Evolutionary conservation across 2,888 invertebrate species (phyloP).

Genomic region (Athrips mouffetella): DNA sequence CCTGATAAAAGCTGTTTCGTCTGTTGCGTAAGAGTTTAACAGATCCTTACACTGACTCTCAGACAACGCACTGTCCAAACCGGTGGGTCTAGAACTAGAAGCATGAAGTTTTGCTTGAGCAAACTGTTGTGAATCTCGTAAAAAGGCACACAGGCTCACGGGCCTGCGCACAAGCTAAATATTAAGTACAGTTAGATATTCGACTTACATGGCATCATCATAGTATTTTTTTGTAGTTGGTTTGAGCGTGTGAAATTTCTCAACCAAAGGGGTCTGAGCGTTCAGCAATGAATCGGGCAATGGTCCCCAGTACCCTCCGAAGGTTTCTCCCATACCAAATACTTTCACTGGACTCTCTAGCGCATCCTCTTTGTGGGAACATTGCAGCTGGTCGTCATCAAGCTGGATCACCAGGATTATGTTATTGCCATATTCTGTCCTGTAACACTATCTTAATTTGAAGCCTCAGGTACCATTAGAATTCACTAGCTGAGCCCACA

Average conservation of each 20-base stretch:
- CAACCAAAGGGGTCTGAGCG: background rate
- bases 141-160: no score
- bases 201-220: background rate
- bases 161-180: no score
- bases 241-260: background rate
- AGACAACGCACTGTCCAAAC: no score
- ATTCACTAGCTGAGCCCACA: no score
- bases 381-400: background rate
- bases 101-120: no score
- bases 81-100: no score
- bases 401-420: conserved; percentile 54
- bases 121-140: no score
- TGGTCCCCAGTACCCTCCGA: conserved; percentile 66
- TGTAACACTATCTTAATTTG: no score
- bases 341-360: conserved; percentile 48
- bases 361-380: background rate
- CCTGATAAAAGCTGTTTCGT: no score
- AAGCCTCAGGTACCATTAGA: no score
- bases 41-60: no score
- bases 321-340: conserved; percentile 61
- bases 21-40: no score
- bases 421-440: conserved; percentile 59
- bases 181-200: background rate
- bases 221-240: background rate
- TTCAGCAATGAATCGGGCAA: conserved; percentile 41